Conservation (phyloP, 2,888 invertebrate species). For the Drosophila borborema region DNA sequence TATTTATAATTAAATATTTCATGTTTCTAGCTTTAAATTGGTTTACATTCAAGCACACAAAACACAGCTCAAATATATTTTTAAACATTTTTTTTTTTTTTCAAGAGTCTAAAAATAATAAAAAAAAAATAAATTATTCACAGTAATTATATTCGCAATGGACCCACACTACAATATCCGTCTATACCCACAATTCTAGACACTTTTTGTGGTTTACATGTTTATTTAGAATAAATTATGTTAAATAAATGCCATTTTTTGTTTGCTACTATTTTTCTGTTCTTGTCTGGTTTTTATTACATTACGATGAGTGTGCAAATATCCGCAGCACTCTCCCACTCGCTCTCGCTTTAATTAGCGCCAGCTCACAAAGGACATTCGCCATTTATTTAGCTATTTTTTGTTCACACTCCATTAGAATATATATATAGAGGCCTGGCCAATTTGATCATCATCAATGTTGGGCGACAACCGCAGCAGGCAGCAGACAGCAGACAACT, state of each 20-base stretch:
- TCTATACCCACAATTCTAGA: too few relatives aligned
- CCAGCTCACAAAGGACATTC: constrained; percentile 22
- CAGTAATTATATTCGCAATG: background rate
- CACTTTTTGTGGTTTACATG: background rate
- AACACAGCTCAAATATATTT: too few relatives aligned
- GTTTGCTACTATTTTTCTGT: background rate
- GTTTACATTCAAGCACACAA: too few relatives aligned
- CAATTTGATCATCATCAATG: constrained; percentile 52
- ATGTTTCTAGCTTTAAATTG: too few relatives aligned
- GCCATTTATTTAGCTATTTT: constrained; percentile 19
- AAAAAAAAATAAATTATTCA: background rate
- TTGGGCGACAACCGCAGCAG: constrained; percentile 37
- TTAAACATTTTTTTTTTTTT: too few relatives aligned
- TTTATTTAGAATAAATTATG: background rate
- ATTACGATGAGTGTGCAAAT: constrained; percentile 9
- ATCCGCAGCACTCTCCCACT: background rate
- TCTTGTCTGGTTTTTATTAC: background rate
- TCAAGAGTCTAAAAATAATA: background rate
- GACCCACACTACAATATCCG: background rate
- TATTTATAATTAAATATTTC: too few relatives aligned
- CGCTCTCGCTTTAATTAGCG: constrained; percentile 38
- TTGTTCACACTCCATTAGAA: constrained; percentile 24
- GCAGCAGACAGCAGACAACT: constrained; percentile 49
- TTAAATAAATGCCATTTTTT: background rate
- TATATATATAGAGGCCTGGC: constrained; percentile 24